Evolutionary conservation across 2,797 vertebrate species (phyloP), one percentile per base, ranked within the genome.

Genomic region (Enteromius afrohamiltoni): DNA sequence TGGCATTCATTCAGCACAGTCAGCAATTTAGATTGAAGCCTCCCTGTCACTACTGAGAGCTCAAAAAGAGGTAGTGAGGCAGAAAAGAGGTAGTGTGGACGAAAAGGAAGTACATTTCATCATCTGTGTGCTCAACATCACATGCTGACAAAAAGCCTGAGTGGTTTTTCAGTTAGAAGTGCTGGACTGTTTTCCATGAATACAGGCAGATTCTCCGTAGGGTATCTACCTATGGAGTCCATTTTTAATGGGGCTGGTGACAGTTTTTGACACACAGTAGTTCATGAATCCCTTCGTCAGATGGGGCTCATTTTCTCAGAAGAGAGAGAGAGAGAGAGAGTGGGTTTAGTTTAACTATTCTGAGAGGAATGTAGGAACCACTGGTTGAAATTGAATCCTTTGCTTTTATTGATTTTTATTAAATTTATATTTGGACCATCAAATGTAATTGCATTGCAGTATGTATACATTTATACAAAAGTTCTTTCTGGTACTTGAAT

Each of bases 51-150:
- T 69, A 29, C 16, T 11, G 47, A 80, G 37, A 71, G 51, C 45
- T 71, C 53, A 51, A 23, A 77, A 82, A 77, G 83, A 76, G 73
- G 79, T 71, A 64, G 79, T 65, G 26, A 26, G 58, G 45, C 60
- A 70, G 73, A 40, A 68, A 68, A 80, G 79, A 58, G 70, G 83
- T 65, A 85, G 71, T 49, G 19, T 19, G 31, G 76, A 47, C 21
- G 2, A 49, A 73, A 82, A 49, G 73, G 80, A 85, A 85, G 68
- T 69, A 55, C 31, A 65, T 78, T 85, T 82, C 23, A 82, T 55
- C 80, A 73, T 71, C 77, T 65, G 17, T 42, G n/a, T 23, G 9
- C 58, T 82, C 45, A 71, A 55, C 79, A 53, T 71, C 31, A 49
- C 65, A 71, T 29, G 21, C 45, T 55, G 19, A 71, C 65, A 53